Percentiles rank a stretch among this genome's conserved stretches.
phyloP scores from a whole-genome alignment of 2,888 invertebrate genomes.

The Euphydryas editha region DNA sequence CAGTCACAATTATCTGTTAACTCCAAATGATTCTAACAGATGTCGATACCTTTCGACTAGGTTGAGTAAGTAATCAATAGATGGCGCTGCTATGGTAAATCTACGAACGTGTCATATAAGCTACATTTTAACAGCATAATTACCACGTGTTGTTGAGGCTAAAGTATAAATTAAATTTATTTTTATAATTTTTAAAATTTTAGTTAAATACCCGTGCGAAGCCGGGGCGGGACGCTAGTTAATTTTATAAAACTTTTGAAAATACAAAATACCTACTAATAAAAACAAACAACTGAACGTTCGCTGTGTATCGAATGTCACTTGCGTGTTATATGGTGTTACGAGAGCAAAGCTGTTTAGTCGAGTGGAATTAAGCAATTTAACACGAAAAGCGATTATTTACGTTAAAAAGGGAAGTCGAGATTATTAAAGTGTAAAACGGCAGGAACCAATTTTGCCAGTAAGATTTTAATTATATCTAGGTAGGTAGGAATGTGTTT shows the following conservation, averaged over 20 bases:
- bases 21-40: no score
- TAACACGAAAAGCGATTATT: slow-evolving; percentile 57
- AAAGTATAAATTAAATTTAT: no score
- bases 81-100: no score
- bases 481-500: background rate
- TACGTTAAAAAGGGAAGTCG: slow-evolving; percentile 44
- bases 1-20: no score
- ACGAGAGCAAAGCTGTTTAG: slow-evolving; percentile 57
- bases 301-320: slow-evolving; percentile 62
- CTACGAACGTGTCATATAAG: no score
- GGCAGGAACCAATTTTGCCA: slow-evolving; percentile 4
- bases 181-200: no score
- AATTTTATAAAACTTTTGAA: background rate
- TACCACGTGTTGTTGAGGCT: no score
- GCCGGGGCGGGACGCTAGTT: background rate
- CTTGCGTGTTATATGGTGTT: slow-evolving; percentile 69
- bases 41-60: no score
- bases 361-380: slow-evolving; percentile 67
- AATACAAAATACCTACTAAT: background rate
- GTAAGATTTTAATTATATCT: background rate
- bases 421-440: slow-evolving; percentile 34
- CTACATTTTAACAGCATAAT: no score
- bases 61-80: no score
- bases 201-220: no score
- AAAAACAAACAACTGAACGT: slow-evolving; percentile 15